Percentiles rank a stretch among this genome's conserved stretches.
phyloP scores from a whole-genome alignment of 1,140 invertebrate species.

The Gryon sp. region DNA sequence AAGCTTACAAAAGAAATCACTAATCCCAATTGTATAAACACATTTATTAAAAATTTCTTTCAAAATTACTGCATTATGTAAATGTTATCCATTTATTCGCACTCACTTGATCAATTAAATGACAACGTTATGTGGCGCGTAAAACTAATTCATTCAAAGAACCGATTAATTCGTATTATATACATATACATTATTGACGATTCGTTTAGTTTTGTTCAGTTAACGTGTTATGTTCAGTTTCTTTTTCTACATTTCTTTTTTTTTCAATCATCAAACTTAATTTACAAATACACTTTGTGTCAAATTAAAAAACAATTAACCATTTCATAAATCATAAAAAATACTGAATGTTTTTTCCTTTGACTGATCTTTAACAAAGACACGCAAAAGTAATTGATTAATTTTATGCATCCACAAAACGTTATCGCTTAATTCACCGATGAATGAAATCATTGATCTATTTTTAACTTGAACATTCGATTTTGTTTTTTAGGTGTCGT shows the following conservation, averaged over 20 bases:
- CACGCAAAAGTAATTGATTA: neutral
- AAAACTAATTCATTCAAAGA: neutral
- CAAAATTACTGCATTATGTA: slow-evolving; percentile 5
- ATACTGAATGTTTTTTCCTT: neutral
- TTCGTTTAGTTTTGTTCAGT: too few relatives aligned
- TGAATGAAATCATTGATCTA: slow-evolving; percentile 16
- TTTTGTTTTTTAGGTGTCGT: slow-evolving; percentile 12
- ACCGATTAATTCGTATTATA: too few relatives aligned
- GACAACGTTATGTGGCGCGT: neutral
- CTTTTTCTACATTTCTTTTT: too few relatives aligned
- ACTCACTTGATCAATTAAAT: neutral
- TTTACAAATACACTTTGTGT: too few relatives aligned
- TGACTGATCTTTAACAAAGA: neutral
- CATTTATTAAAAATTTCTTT: slow-evolving; percentile 20
- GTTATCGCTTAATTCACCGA: slow-evolving; percentile 1
- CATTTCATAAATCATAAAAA: neutral
- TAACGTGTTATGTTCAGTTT: too few relatives aligned
- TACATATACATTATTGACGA: too few relatives aligned
- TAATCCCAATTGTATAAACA: neutral
- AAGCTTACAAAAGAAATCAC: neutral
- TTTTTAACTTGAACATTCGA: slow-evolving; percentile 5
- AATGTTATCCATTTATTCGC: neutral
- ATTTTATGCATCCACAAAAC: neutral
- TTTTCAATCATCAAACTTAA: neutral
- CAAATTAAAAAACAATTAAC: neutral